Base-by-base conservation (phyloP, 1,140 invertebrate species). In the Drosophila pachea region DNA sequence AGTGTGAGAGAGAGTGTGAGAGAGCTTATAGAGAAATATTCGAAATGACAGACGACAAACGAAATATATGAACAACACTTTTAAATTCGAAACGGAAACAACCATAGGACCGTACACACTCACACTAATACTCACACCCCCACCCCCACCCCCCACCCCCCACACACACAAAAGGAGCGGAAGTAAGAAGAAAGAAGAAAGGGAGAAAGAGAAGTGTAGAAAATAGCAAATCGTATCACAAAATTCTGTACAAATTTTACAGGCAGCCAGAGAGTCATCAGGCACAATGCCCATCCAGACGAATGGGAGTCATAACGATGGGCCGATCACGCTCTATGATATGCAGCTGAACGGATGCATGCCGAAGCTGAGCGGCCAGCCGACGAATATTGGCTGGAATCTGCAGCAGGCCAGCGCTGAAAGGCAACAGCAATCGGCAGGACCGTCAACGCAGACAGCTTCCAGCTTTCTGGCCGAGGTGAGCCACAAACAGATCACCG, bases 401-500 rank as follows among this genome's bases (percentile, higher is more conserved):
- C 16, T 66, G 1, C 16, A 36, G 14, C 9, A 4, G 16, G 16
- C 12, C 4, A 42, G 12, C 12, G 5, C 8, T n/a, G n/a, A 4
- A 6, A 33, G 0, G 4, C 7, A 4, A 2, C 2, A 7, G 7
- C 32, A 4, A 4, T 2, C n/a, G 2, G 4, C 48, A 7, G 16
- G 2, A 11, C 12, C n/a, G 36, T 22, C 22, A 22, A 32, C n/a
- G 9, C 38, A 36, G 8, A 5, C 7, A 0, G 33, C 16, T 5
- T 35, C 63, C 8, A 54, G 11, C 7, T 81, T 55, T n/a, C 49
- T 81, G 40, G n/a, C 47, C n/a, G 71, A 78, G 5, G 38, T 76
- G 3, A 84, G 63, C 12, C 76, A 86, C 50, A 68, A 61, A 9
- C 70, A 74, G 12, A 84, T 84, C 11, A 70, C 47, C 5, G 61